A percentile compares a stretch with the other conserved stretches of the same genome.
phyloP scores from a whole-genome alignment of 2,113 vertebrate genomes.

The Melanotaenia duboulayi region DNA sequence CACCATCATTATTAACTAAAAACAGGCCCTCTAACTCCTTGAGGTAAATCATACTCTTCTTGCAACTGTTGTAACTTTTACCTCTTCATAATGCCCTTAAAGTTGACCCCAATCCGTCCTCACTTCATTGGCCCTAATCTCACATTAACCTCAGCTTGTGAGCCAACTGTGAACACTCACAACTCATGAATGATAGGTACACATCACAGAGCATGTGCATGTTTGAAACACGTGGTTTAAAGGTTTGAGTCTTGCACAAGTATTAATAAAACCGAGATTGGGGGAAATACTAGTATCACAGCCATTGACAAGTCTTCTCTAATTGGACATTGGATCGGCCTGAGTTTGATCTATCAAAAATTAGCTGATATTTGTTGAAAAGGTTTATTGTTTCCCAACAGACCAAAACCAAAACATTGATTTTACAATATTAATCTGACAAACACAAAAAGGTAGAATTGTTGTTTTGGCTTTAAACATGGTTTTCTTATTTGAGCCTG shows the following conservation, averaged over 20 bases:
- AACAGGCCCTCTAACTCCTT: neutral
- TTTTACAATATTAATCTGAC: neutral
- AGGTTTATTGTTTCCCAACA: neutral
- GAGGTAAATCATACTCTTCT: neutral
- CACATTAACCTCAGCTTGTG: constrained; percentile 34
- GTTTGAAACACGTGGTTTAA: constrained; percentile 19
- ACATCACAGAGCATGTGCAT: constrained; percentile 1
- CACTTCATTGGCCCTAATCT: constrained; percentile 50
- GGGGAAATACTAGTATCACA: neutral
- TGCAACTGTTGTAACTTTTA: neutral
- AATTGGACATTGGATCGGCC: too few relatives aligned
- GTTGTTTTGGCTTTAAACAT: neutral
- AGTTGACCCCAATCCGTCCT: constrained; percentile 42
- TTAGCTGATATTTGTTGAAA: neutral
- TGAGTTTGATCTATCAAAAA: neutral
- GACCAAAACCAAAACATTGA: neutral
- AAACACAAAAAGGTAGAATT: neutral
- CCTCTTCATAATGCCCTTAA: neutral
- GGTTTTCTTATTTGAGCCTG: neutral
- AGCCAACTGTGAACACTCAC: constrained; percentile 5
- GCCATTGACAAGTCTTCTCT: too few relatives aligned
- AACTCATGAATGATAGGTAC: constrained; percentile 32
- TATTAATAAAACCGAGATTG: neutral
- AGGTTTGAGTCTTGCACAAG: constrained; percentile 25
- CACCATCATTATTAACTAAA: neutral